Base-by-base conservation (phyloP, 2,888 invertebrate genomes). In the Serripes groenlandicus region DNA sequence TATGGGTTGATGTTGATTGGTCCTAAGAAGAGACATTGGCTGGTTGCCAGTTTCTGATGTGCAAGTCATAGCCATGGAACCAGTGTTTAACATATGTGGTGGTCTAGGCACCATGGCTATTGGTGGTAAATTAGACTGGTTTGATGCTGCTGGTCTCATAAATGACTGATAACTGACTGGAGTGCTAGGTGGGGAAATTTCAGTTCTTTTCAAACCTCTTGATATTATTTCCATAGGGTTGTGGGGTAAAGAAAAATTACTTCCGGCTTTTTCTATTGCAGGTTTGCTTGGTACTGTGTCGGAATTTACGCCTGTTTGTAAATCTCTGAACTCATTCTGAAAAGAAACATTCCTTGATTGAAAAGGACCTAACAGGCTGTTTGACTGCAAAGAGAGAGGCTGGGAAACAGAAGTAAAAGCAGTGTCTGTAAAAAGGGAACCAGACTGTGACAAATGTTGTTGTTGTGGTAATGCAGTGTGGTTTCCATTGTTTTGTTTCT, bases 211-310 rank as follows among this genome's bases (percentile, higher is more conserved):
- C 35, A 84, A 70, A 23, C 32, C 49, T 64, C 69, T 79, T 3
- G 75, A 70, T 23, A 86, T 23, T 35, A 84, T 77, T n/a, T 84
- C 86, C 52, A 81, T 66, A 18, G 86, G 84, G 30, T 79, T 78
- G 3, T 77, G 69, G 11, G 86, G 86, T 32, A 62, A 32, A 3
- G 34, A 30, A 32, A 42, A 42, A 42, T 7, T 15, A 42, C 42
- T 42, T 42, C 42, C 15, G 15, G 9, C 15, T 11, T 15, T 15
- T 42, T 7, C 7, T 11, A 7, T 42, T 11, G 42, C 15, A 42
- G 7, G 42, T 42, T 7, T 7, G 42, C 15, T 42, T 42, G 15
- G 42, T 42, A 15, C 42, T 42, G 42, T 42, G 42, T 7, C 15
- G 42, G 42, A n/a, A n/a, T n/a, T n/a, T n/a, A n/a, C n/a, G n/a